Percentiles rank a stretch among this genome's conserved stretches.
phyloP scores from a whole-genome alignment of 2,113 vertebrate species.

The Neodontobutis hainanensis region DNA sequence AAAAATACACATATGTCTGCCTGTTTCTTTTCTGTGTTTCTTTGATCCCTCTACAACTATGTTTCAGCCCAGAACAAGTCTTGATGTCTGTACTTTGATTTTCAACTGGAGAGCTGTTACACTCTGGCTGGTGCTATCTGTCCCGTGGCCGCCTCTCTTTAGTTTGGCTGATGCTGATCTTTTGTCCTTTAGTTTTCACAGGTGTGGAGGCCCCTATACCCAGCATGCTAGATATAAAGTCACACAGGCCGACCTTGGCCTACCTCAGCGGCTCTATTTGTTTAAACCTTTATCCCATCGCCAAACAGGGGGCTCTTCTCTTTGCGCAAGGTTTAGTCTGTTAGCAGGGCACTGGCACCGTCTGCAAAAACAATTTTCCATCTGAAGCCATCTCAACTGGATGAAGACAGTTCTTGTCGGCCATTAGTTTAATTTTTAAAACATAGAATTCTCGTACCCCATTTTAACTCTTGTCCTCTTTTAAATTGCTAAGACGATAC shows the following conservation, averaged over 20 bases:
- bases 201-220: constrained; percentile 36
- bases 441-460: constrained; percentile 22
- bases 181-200: constrained; percentile 43
- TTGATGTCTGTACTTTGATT: constrained; percentile 35
- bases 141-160: constrained; percentile 38
- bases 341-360: constrained; percentile 44
- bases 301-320: constrained; percentile 51
- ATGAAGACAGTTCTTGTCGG: not conserved
- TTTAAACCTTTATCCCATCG: constrained; percentile 57
- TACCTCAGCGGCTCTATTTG: constrained; percentile 46
- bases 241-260: constrained; percentile 48
- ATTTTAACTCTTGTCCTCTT: constrained; percentile 22
- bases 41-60: constrained; percentile 45
- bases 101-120: constrained; percentile 14
- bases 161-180: constrained; percentile 35
- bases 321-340: constrained; percentile 68
- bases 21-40: constrained; percentile 2
- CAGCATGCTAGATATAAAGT: constrained; percentile 20
- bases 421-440: constrained; percentile 31
- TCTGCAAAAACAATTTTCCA: constrained; percentile 46
- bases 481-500: not conserved
- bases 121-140: not conserved
- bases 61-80: constrained; percentile 30
- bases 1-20: constrained; percentile 11
- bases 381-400: constrained; percentile 34